Percentiles rank a stretch among this genome's conserved stretches.
Conservation (phyloP, 2,888 invertebrate species). For the Pseudolycoriella hygida region DNA sequence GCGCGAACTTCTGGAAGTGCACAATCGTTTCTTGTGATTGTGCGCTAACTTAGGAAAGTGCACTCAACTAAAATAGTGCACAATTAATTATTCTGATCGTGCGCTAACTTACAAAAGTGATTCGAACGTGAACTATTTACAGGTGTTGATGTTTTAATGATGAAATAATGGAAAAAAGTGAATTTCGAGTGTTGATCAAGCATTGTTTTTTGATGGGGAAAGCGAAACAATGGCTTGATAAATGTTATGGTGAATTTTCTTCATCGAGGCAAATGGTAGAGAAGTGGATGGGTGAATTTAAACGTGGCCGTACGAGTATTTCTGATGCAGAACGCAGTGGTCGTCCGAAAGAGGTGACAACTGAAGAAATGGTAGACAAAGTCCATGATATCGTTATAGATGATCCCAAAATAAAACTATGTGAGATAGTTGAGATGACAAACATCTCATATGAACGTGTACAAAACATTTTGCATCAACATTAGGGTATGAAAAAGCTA, state of each 20-base stretch:
- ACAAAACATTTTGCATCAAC: slow-evolving; percentile 10
- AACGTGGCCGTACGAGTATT: slow-evolving; percentile 7
- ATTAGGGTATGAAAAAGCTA: slow-evolving; percentile 9
- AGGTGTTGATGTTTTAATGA: too few species aligned
- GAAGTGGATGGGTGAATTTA: slow-evolving; percentile 9
- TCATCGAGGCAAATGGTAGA: slow-evolving; percentile 11
- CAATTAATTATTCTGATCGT: too few species aligned
- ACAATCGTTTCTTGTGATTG: too few species aligned
- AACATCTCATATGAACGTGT: slow-evolving; percentile 10
- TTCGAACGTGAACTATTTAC: too few species aligned
- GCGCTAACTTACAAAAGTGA: too few species aligned
- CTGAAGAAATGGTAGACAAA: slow-evolving; percentile 5
- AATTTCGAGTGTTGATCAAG: not conserved
- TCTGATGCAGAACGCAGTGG: slow-evolving; percentile 10
- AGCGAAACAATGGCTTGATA: slow-evolving; percentile 9
- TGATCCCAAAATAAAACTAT: slow-evolving; percentile 10
- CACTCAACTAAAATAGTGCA: too few species aligned
- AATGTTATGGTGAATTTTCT: slow-evolving; percentile 11
- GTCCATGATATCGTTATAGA: slow-evolving; percentile 8
- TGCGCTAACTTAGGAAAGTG: too few species aligned
- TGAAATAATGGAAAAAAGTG: too few species aligned
- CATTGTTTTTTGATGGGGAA: too few species aligned
- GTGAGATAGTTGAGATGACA: slow-evolving; percentile 10
- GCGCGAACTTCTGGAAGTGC: too few species aligned
- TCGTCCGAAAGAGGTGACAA: slow-evolving; percentile 10